Percentiles rank a stretch among this genome's conserved stretches.
Conservation (phyloP, 2,888 invertebrate genomes). For the Trichopria drosophilae region DNA sequence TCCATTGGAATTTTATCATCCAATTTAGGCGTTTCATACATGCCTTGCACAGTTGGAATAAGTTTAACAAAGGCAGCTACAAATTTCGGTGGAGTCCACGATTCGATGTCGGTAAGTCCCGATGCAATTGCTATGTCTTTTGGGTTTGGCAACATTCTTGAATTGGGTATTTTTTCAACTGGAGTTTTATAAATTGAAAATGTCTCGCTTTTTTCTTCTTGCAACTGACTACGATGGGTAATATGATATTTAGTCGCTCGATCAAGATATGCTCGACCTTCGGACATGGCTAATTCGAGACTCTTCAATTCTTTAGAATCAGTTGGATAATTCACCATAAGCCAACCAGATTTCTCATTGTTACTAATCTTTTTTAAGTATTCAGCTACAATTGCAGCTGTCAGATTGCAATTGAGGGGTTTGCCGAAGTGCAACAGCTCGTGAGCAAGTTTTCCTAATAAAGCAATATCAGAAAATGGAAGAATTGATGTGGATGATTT, state of each 20-base stretch:
- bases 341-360: conserved; percentile 66
- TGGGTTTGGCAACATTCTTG: conserved; percentile 63
- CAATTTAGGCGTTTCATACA: no score
- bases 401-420: conserved; percentile 62
- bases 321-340: conserved; percentile 68
- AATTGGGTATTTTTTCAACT: no score
- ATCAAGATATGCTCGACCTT: conserved; percentile 45
- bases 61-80: conserved; percentile 65
- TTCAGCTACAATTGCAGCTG: conserved; percentile 65
- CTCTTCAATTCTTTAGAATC: conserved; percentile 64
- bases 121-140: no score
- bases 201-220: conserved; percentile 58
- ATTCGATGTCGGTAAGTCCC: no score
- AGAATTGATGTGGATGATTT: conserved; percentile 35
- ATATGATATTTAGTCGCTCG: conserved; percentile 38
- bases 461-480: conserved; percentile 61
- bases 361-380: conserved; percentile 62
- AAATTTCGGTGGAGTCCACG: conserved; percentile 60
- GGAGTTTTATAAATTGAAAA: conserved; percentile 55
- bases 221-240: conserved; percentile 50
- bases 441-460: conserved; percentile 63
- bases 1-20: conserved; percentile 62
- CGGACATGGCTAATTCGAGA: conserved; percentile 66
- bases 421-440: conserved; percentile 63
- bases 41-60: conserved; percentile 29